Conservation (phyloP, 1,140 invertebrate species). For the Drosophila chauvacae region DNA sequence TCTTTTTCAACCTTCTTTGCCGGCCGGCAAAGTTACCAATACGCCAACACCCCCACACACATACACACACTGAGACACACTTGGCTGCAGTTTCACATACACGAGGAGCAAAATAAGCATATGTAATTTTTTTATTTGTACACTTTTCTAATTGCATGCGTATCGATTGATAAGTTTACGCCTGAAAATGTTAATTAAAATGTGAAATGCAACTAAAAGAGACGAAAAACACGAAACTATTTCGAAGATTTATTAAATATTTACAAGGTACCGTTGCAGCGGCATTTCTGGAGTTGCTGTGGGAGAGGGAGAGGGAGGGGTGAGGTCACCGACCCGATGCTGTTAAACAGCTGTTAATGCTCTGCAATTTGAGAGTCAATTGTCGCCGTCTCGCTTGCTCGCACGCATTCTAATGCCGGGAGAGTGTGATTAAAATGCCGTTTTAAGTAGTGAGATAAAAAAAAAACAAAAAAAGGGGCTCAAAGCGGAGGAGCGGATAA, state of each 20-base stretch:
- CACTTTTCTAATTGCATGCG: conserved; percentile 74
- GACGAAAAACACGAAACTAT: conserved; percentile 12
- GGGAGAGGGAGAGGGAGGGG: background rate
- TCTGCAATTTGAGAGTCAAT: conserved; percentile 14
- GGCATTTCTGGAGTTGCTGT: background rate
- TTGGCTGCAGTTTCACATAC: conserved; percentile 36
- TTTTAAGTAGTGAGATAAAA: conserved; percentile 53
- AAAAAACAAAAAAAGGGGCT: background rate
- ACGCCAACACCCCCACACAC: conserved; percentile 9
- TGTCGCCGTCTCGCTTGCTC: background rate
- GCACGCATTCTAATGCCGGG: conserved; percentile 36
- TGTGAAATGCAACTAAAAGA: conserved; percentile 67
- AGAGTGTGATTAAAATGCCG: conserved; percentile 67
- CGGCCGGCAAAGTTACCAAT: conserved; percentile 58
- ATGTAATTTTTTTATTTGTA: conserved; percentile 61
- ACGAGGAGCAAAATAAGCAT: conserved; percentile 27
- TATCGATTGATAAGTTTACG: conserved; percentile 69
- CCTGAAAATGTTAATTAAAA: conserved; percentile 77
- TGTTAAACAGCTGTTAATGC: conserved; percentile 26
- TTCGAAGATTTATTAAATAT: conserved; percentile 5
- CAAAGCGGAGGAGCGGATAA: conserved; percentile 21
- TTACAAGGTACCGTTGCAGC: conserved; percentile 27
- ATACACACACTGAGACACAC: conserved; percentile 14
- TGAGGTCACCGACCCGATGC: conserved; percentile 19
- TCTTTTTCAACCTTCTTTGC: conserved; percentile 38